phyloP scores from a whole-genome alignment of 2,888 invertebrate species.

The Eristalis pertinax region DNA sequence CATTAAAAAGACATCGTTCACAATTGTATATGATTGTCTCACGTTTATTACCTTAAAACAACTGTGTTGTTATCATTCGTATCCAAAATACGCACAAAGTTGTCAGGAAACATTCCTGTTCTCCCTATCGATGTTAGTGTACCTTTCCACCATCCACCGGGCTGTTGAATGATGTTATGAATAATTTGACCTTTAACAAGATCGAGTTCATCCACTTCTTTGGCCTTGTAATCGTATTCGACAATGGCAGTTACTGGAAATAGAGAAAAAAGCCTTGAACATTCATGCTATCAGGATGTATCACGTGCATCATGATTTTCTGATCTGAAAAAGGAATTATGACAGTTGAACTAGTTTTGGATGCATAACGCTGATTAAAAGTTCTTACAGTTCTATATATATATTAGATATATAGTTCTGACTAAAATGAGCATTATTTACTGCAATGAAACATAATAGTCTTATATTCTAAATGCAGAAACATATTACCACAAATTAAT shows the following conservation, averaged over 20 bases:
- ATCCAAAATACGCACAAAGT: conserved; percentile 89
- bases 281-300: too few species aligned
- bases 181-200: conserved; percentile 92
- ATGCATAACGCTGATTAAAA: too few species aligned
- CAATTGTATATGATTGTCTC: not conserved
- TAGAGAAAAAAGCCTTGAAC: not conserved
- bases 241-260: conserved; percentile 89
- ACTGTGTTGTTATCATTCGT: conserved; percentile 78
- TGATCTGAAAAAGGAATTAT: not conserved
- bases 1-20: conserved; percentile 72
- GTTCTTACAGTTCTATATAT: too few species aligned
- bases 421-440: too few species aligned
- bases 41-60: conserved; percentile 80
- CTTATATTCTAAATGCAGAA: too few species aligned
- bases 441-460: too few species aligned
- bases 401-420: too few species aligned
- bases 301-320: too few species aligned
- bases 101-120: conserved; percentile 95
- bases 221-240: conserved; percentile 92
- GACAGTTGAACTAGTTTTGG: too few species aligned
- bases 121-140: conserved; percentile 87
- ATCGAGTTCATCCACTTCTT: conserved; percentile 92
- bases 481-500: too few species aligned
- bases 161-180: conserved; percentile 88
- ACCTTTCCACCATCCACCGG: conserved; percentile 97